phyloP scores from a whole-genome alignment of 2,888 invertebrate species.

The Hydriomena furcata region DNA sequence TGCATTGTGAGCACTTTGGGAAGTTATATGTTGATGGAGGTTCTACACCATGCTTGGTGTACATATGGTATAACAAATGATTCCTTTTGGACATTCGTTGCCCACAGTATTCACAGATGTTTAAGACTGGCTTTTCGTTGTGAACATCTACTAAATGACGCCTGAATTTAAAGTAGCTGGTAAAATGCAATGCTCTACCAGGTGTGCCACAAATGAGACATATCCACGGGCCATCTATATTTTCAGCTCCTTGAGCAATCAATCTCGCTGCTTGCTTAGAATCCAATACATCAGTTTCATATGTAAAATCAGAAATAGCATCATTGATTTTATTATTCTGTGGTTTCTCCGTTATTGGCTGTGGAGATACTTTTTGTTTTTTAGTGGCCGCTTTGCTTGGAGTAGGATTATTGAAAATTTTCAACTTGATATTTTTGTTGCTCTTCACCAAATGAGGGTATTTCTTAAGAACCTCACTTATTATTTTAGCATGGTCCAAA shows the following conservation, averaged over 20 bases:
- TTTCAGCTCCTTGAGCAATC: slow-evolving; percentile 84
- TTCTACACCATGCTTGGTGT: slow-evolving; percentile 90
- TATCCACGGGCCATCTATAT: slow-evolving; percentile 90
- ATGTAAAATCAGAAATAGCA: slow-evolving; percentile 56
- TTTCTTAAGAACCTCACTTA: slow-evolving; percentile 93
- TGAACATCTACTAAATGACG: slow-evolving; percentile 92
- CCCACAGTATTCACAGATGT: slow-evolving; percentile 93
- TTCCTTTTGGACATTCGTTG: slow-evolving; percentile 89
- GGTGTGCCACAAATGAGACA: slow-evolving; percentile 90
- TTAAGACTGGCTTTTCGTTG: slow-evolving; percentile 89
- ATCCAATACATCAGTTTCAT: slow-evolving; percentile 82
- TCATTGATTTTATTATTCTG: slow-evolving; percentile 43
- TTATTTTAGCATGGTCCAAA: slow-evolving; percentile 92
- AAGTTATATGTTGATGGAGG: slow-evolving; percentile 88
- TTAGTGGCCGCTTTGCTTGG: slow-evolving; percentile 46
- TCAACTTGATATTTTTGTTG: slow-evolving; percentile 93
- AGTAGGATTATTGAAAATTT: slow-evolving; percentile 87
- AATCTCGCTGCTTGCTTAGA: slow-evolving; percentile 85
- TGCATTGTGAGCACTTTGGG: slow-evolving; percentile 91
- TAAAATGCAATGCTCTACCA: slow-evolving; percentile 87
- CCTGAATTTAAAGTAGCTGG: slow-evolving; percentile 90
- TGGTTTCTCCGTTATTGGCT: slow-evolving; percentile 43
- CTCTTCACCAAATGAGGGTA: slow-evolving; percentile 94
- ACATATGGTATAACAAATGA: slow-evolving; percentile 90
- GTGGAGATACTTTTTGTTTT: slow-evolving; percentile 41